A percentile compares a stretch with the other conserved stretches of the same genome.
Evolutionary conservation across 2,888 invertebrate species (phyloP).

Genomic region (Silvanus unidentatus): DNA sequence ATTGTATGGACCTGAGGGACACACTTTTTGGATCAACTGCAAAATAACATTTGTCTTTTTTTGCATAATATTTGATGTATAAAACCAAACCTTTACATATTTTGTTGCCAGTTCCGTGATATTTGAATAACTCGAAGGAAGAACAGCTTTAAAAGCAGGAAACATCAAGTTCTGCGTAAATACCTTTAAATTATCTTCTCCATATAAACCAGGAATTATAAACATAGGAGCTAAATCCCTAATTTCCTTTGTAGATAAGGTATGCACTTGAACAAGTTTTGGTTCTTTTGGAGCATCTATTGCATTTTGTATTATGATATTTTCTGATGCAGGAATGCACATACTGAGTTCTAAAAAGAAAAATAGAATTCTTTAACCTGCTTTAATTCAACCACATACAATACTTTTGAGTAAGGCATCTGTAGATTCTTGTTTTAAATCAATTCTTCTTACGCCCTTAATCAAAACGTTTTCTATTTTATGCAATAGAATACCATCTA

Average conservation of each 20-base stretch:
- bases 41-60: constrained; percentile 26
- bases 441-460: constrained; percentile 33
- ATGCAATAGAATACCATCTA: constrained; percentile 37
- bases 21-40: constrained; percentile 57
- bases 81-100: constrained; percentile 37
- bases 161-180: constrained; percentile 38
- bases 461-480: constrained; percentile 33
- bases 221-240: constrained; percentile 43
- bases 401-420: constrained; percentile 41
- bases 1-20: constrained; percentile 61
- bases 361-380: background rate
- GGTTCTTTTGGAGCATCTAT: constrained; percentile 31
- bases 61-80: constrained; percentile 1
- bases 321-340: constrained; percentile 34
- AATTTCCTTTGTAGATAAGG: constrained; percentile 38
- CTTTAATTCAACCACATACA: background rate
- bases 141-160: constrained; percentile 41
- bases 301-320: constrained; percentile 31
- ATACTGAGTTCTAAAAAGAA: constrained; percentile 29
- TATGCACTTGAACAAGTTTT: constrained; percentile 37
- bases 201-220: constrained; percentile 42
- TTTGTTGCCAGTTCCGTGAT: constrained; percentile 34
- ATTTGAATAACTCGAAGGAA: constrained; percentile 30
- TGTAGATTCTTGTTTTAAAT: constrained; percentile 33
- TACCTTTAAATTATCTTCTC: constrained; percentile 29